Evolutionary conservation across 2,113 vertebrate species (phyloP).

Genomic region (Picathartes gymnocephalus): DNA sequence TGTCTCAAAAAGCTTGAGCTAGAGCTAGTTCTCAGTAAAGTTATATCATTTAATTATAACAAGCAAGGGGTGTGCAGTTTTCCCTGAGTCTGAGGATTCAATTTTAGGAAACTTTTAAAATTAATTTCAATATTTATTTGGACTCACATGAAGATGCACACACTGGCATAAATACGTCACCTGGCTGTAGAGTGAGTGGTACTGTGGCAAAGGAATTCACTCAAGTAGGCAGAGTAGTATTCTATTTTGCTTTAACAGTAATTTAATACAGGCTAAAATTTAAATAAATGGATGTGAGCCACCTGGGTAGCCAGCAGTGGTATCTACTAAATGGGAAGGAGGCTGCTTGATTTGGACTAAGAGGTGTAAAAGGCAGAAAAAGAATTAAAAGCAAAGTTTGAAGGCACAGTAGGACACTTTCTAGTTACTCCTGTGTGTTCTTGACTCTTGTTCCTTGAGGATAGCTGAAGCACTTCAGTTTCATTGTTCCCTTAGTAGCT

Average conservation of each 20-base stretch:
- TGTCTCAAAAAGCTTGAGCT: not conserved
- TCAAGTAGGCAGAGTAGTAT: not conserved
- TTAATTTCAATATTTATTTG: not conserved
- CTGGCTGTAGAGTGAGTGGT: not conserved
- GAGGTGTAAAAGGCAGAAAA: not conserved
- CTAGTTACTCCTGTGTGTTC: conserved; percentile 52
- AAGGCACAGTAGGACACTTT: conserved; percentile 50
- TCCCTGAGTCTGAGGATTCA: not conserved
- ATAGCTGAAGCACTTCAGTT: conserved; percentile 64
- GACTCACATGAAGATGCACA: not conserved
- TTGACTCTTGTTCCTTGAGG: conserved; percentile 64
- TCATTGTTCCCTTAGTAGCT: conserved; percentile 70
- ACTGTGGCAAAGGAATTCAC: not conserved
- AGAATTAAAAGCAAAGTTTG: conserved; percentile 33
- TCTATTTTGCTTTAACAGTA: not conserved
- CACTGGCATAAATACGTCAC: not conserved
- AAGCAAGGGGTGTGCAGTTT: not conserved
- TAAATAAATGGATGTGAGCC: not conserved
- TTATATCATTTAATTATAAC: not conserved
- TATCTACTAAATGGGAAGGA: not conserved
- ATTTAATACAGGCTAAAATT: not conserved
- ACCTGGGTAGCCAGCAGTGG: not conserved
- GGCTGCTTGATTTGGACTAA: conserved; percentile 41
- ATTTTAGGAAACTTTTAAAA: not conserved
- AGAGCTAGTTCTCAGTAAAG: not conserved